phyloP scores from a whole-genome alignment of 2,113 vertebrate species.

The Epinephelus lanceolatus region DNA sequence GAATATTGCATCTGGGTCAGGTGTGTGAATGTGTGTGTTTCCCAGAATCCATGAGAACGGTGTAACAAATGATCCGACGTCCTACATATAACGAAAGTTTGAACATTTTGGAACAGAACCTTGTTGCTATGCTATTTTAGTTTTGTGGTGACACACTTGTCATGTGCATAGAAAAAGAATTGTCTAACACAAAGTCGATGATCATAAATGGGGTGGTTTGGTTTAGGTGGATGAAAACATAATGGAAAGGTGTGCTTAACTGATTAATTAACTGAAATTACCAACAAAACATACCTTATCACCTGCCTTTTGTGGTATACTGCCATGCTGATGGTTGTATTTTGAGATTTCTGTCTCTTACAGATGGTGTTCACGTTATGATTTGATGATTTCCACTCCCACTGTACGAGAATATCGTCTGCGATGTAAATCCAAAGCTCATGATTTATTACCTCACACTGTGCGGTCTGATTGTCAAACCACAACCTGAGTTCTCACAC shows the following conservation, averaged over 20 bases:
- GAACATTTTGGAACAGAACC: background rate
- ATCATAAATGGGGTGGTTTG: background rate
- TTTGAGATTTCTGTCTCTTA: background rate
- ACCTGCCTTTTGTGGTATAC: background rate
- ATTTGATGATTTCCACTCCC: too few relatives aligned
- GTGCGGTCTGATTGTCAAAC: too few relatives aligned
- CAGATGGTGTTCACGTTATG: too few relatives aligned
- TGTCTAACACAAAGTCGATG: background rate
- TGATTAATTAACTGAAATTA: background rate
- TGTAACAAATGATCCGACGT: background rate
- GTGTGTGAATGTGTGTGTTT: conserved; percentile 1
- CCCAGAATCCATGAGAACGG: background rate
- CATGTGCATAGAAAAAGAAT: background rate
- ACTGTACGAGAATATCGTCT: too few relatives aligned
- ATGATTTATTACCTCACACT: too few relatives aligned
- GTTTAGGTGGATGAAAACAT: background rate
- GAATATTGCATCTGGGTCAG: conserved; percentile 34
- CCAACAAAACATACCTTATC: background rate
- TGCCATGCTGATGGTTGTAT: background rate
- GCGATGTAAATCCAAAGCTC: too few relatives aligned
- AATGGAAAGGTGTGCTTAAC: background rate
- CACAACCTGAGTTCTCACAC: too few relatives aligned
- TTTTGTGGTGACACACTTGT: background rate
- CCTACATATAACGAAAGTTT: background rate
- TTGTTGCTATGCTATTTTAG: background rate